A percentile compares a stretch with the other conserved stretches of the same genome.
phyloP scores from a whole-genome alignment of 2,113 vertebrate species.

The Tachysurus fulvidraco region DNA sequence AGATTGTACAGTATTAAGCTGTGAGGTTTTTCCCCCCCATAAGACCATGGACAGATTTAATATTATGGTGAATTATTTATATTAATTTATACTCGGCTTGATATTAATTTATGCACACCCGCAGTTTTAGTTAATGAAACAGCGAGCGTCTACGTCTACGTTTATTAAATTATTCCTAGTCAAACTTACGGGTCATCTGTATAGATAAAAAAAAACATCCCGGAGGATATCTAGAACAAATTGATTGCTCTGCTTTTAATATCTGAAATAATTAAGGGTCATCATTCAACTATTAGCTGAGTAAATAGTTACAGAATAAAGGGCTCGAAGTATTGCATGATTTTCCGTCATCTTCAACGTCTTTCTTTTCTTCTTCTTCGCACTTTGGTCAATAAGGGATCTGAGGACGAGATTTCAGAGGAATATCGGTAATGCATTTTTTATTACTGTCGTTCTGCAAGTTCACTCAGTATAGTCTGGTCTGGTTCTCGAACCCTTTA shows the following conservation, averaged over 20 bases:
- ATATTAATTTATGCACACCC: slow-evolving; percentile 5
- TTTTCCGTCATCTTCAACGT: background rate
- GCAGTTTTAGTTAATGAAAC: background rate
- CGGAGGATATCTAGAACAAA: background rate
- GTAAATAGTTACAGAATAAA: background rate
- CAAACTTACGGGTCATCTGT: background rate
- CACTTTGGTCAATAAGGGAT: background rate
- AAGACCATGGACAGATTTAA: background rate
- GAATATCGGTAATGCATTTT: background rate
- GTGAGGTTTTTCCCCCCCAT: background rate
- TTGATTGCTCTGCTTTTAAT: background rate
- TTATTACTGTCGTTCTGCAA: background rate
- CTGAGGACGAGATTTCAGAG: background rate
- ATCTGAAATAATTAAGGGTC: background rate
- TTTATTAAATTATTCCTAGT: background rate
- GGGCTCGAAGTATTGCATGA: background rate
- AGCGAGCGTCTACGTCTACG: background rate
- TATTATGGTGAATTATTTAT: background rate
- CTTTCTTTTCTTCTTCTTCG: background rate
- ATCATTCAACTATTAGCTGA: background rate
- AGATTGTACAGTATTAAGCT: background rate
- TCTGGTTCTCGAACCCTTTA: background rate
- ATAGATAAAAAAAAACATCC: background rate
- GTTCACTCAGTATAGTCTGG: background rate
- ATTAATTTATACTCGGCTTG: background rate